Evolutionary conservation across 2,797 vertebrate genomes (phyloP).

Genomic region (Sebastes minor): DNA sequence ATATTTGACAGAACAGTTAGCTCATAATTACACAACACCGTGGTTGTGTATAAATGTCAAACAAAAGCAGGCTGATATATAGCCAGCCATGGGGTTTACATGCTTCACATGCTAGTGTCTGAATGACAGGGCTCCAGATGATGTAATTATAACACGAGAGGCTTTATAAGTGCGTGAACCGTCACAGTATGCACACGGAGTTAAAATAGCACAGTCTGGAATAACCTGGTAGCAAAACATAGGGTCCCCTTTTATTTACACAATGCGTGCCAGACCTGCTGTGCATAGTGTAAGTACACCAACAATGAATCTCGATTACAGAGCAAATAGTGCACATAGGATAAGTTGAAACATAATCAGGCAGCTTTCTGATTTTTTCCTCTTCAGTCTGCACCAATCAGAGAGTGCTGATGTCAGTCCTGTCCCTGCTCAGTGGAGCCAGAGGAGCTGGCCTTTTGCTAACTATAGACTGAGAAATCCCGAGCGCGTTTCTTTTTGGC

Average conservation of each 20-base stretch:
- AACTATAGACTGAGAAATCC: constrained; percentile 74
- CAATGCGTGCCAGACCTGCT: constrained; percentile 39
- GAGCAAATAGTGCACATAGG: constrained; percentile 35
- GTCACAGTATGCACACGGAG: constrained; percentile 50
- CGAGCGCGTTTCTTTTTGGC: constrained; percentile 63
- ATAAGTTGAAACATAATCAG: constrained; percentile 35
- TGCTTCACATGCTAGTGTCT: constrained; percentile 75
- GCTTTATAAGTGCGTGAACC: constrained; percentile 61
- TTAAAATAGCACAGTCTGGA: constrained; percentile 67
- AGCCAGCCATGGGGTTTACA: constrained; percentile 70
- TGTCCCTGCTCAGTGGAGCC: constrained; percentile 53
- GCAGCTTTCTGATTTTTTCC: constrained; percentile 22
- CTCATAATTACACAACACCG: constrained; percentile 73
- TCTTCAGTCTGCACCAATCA: constrained; percentile 38
- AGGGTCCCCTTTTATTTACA: constrained; percentile 57
- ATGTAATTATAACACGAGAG: constrained; percentile 76
- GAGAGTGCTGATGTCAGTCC: constrained; percentile 43
- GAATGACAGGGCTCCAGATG: constrained; percentile 76
- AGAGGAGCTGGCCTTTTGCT: constrained; percentile 64
- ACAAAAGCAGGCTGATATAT: constrained; percentile 79
- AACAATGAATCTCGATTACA: constrained; percentile 56
- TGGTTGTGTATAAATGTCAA: constrained; percentile 81
- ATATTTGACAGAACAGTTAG: constrained; percentile 78
- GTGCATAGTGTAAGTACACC: constrained; percentile 39
- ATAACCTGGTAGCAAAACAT: constrained; percentile 61